Base-by-base conservation (phyloP, 2,888 invertebrate species). In the Nephrotoma appendiculata region DNA sequence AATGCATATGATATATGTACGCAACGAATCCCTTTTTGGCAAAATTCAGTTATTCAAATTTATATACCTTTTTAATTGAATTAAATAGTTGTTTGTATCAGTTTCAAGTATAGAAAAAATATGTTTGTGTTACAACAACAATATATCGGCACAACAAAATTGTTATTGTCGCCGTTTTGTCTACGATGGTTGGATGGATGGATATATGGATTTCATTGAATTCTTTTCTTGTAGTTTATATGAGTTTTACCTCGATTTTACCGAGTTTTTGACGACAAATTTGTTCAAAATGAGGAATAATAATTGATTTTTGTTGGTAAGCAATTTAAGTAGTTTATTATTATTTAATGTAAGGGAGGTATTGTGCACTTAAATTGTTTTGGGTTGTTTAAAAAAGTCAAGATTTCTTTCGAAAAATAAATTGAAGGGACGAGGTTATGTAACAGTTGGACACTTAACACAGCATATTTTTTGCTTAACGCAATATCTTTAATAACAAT, bases 91-190 rank as follows among this genome's bases (percentile, higher is more conserved):
- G 19, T 43, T 83, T 42, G n/a, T 84, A n/a, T 84, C 42, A 84
- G 84, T 84, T 84, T 42, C 42, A 84, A 42, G 19, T 12, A 15
- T 42, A 42, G 15, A 41, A 83, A 19, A 83, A 41, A 83, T 41
- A 83, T 83, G 12, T 83, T 83, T 83, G 19, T 71, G 19, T 57
- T 71, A 71, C 71, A 71, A 71, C 31, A 71, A 71, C 31, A 71
- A 71, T 9, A n/a, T 9, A 71, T 2, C 31, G 31, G 31, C 31
- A 19, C 9, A 71, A 31, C 11, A 19, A 71, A 31, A 71, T 71
- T 71, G 71, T 9, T 71, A 71, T 71, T 85, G 85, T 85, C 85
- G 85, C 85, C 85, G 85, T 44, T 45, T 85, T 85, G 85, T 85
- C 85, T 85, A 44, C 45, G 84, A 84, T 84, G 42, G 15, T n/a